phyloP scores from a whole-genome alignment of 2,888 invertebrate species.

The Latrodectus hesperus region DNA sequence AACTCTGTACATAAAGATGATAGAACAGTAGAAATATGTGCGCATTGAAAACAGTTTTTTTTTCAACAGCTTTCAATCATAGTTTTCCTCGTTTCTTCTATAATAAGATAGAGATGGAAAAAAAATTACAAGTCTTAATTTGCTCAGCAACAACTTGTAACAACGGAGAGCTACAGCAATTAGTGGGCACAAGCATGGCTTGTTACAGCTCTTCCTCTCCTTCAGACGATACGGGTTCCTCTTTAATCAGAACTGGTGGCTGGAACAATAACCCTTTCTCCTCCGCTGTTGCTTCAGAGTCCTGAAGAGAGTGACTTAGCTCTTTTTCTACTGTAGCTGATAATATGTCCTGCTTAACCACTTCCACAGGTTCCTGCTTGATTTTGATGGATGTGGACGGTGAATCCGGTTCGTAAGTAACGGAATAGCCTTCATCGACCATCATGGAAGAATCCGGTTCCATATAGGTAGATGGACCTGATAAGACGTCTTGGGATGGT shows the following conservation, averaged over 20 bases:
- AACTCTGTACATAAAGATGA: too few relatives aligned
- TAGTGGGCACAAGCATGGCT: too few relatives aligned
- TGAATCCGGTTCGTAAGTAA: background rate
- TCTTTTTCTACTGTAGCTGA: background rate
- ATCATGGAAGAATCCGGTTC: constrained; percentile 1
- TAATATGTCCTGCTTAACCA: background rate
- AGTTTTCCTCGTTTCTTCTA: too few relatives aligned
- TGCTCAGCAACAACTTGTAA: too few relatives aligned
- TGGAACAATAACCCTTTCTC: background rate
- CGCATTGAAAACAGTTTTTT: too few relatives aligned
- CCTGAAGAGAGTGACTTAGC: background rate
- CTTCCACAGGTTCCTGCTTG: background rate
- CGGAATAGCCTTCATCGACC: background rate
- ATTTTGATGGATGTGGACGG: background rate
- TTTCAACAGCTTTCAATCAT: too few relatives aligned
- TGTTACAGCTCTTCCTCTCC: background rate
- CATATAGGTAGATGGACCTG: background rate
- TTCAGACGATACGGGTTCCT: background rate
- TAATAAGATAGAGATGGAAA: too few relatives aligned
- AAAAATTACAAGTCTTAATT: too few relatives aligned
- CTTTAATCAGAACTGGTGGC: background rate
- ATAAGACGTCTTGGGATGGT: background rate
- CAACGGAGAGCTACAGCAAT: too few relatives aligned
- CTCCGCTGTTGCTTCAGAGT: background rate
- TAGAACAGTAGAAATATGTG: too few relatives aligned